Conservation (phyloP, 2,797 vertebrate species). For the Takifugu rubripes region DNA sequence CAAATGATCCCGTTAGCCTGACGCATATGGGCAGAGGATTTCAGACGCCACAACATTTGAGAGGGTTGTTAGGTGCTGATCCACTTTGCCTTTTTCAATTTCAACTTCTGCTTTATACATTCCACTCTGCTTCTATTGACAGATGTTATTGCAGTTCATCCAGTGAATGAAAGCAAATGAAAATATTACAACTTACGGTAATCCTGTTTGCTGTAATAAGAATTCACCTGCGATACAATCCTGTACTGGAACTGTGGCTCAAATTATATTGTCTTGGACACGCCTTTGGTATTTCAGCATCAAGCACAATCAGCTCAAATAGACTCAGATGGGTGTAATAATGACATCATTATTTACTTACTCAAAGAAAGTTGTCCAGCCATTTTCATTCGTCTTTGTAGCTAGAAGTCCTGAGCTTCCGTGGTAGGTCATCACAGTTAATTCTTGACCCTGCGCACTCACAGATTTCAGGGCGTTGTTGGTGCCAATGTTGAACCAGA, state of each 20-base stretch:
- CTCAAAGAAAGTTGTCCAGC: slow-evolving; percentile 98
- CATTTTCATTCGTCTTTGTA: slow-evolving; percentile 95
- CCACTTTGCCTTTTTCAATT: slow-evolving; percentile 30
- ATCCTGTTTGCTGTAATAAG: slow-evolving; percentile 68
- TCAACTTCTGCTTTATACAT: slow-evolving; percentile 29
- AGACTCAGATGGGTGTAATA: neutral
- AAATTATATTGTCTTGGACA: too few relatives aligned
- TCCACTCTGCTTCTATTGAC: slow-evolving; percentile 32
- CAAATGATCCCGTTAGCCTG: slow-evolving; percentile 42
- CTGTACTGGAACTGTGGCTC: slow-evolving; percentile 25
- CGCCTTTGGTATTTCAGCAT: too few relatives aligned
- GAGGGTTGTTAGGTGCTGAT: slow-evolving; percentile 31
- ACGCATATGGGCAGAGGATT: slow-evolving; percentile 39
- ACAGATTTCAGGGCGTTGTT: slow-evolving; percentile 92
- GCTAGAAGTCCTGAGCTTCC: slow-evolving; percentile 93
- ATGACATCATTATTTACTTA: slow-evolving; percentile 73
- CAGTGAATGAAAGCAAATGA: slow-evolving; percentile 15
- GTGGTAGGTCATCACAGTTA: slow-evolving; percentile 95
- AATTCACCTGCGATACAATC: slow-evolving; percentile 53
- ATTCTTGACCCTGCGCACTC: slow-evolving; percentile 89
- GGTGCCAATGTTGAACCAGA: slow-evolving; percentile 97
- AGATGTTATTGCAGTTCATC: slow-evolving; percentile 20
- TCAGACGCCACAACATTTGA: slow-evolving; percentile 30
- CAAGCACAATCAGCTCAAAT: neutral
- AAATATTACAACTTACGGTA: slow-evolving; percentile 55